phyloP scores from a whole-genome alignment of 1,140 invertebrate species.

The Trachelipus rathkii region DNA sequence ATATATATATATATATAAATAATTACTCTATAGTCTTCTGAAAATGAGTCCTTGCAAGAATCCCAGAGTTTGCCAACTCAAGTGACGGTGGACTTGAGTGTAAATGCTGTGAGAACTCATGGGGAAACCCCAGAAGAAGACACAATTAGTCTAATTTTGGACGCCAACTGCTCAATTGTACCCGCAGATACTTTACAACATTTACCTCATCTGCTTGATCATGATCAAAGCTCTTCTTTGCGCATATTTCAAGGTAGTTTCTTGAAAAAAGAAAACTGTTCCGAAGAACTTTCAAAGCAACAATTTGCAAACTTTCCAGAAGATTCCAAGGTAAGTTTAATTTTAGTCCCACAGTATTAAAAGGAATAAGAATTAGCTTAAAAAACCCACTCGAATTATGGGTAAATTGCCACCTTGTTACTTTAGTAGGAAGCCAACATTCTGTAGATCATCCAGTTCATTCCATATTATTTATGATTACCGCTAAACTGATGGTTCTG shows the following conservation, averaged over 20 bases:
- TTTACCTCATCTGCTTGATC: not conserved
- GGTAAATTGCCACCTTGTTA: too few relatives aligned
- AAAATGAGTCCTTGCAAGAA: not conserved
- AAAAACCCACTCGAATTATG: too few relatives aligned
- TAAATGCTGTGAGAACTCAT: not conserved
- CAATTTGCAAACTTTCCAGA: not conserved
- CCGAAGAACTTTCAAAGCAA: not conserved
- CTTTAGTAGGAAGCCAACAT: too few relatives aligned
- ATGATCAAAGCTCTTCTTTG: not conserved
- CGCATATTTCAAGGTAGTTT: not conserved
- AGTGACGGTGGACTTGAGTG: not conserved
- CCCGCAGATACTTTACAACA: not conserved
- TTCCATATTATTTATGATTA: too few relatives aligned
- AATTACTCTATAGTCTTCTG: too few relatives aligned
- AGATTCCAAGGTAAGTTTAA: not conserved
- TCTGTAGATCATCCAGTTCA: too few relatives aligned
- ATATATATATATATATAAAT: too few relatives aligned
- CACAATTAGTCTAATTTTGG: not conserved
- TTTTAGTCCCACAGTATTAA: too few relatives aligned
- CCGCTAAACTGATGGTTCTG: too few relatives aligned
- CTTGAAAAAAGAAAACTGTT: not conserved
- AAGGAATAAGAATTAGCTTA: too few relatives aligned
- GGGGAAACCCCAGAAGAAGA: not conserved
- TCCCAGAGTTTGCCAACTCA: not conserved
- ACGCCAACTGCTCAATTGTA: not conserved